Conservation (phyloP, 2,888 invertebrate genomes). For the Parasteatoda lunata region DNA sequence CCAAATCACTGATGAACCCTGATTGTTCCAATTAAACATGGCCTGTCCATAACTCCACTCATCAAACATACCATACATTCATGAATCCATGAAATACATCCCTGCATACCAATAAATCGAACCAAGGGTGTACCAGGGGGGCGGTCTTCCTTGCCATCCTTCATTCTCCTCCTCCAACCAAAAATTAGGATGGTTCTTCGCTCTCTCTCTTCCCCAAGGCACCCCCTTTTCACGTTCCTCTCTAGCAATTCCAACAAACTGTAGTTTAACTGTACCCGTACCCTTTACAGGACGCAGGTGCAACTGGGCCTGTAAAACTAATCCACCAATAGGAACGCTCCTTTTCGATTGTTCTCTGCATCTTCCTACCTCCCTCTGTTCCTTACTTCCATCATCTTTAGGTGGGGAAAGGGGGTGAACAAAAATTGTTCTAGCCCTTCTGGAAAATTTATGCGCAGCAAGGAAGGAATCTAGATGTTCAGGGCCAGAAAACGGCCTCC, state of each 20-base stretch:
- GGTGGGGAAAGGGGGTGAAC: constrained; percentile 7
- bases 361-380: constrained; percentile 12
- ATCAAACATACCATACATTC: constrained; percentile 1
- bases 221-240: constrained; percentile 14
- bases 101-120: constrained; percentile 50
- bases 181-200: constrained; percentile 61
- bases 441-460: constrained; percentile 24
- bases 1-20: not conserved
- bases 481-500: constrained; percentile 7
- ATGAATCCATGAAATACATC: not conserved
- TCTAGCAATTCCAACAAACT: constrained; percentile 42
- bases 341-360: not conserved
- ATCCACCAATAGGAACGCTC: constrained; percentile 55
- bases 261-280: constrained; percentile 61
- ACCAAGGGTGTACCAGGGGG: constrained; percentile 38
- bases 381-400: constrained; percentile 44
- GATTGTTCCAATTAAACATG: constrained; percentile 44
- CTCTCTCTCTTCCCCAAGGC: constrained; percentile 27
- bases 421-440: not conserved
- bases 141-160: constrained; percentile 51
- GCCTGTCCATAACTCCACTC: constrained; percentile 1
- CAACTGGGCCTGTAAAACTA: constrained; percentile 56
- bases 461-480: constrained; percentile 20
- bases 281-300: constrained; percentile 59
- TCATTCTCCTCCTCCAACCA: constrained; percentile 64